Percentiles rank a stretch among this genome's conserved stretches.
Conservation (phyloP, 2,113 vertebrate genomes). For the Percopsis transmontana region DNA sequence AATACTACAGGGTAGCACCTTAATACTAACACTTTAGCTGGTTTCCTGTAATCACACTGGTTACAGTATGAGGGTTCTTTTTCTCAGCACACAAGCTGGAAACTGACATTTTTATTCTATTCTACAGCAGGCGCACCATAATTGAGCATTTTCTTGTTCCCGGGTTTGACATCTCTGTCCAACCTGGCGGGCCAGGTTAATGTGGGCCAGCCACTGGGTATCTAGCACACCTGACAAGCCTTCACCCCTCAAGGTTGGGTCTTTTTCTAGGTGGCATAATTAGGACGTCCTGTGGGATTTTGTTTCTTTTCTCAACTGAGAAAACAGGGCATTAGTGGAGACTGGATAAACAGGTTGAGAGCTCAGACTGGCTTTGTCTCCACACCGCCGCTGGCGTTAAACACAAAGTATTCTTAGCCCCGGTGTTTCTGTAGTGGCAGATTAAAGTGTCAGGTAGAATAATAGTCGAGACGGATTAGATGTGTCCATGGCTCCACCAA, state of each 20-base stretch:
- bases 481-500: background rate
- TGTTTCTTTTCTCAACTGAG: slow-evolving; percentile 53
- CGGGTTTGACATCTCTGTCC: slow-evolving; percentile 6
- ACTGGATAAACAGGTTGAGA: slow-evolving; percentile 68
- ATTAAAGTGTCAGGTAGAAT: slow-evolving; percentile 71
- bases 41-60: slow-evolving; percentile 33
- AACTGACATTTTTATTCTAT: background rate
- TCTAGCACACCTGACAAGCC: slow-evolving; percentile 42
- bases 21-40: background rate
- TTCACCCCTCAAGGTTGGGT: slow-evolving; percentile 28
- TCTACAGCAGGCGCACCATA: slow-evolving; percentile 7
- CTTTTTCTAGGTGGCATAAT: slow-evolving; percentile 50
- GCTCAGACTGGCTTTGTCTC: slow-evolving; percentile 64
- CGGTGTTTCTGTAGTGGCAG: slow-evolving; percentile 59
- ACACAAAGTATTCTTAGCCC: slow-evolving; percentile 59
- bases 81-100: background rate
- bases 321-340: slow-evolving; percentile 60
- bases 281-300: slow-evolving; percentile 62
- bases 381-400: slow-evolving; percentile 36
- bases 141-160: slow-evolving; percentile 9
- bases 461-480: slow-evolving; percentile 59
- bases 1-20: background rate
- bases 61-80: slow-evolving; percentile 1
- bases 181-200: slow-evolving; percentile 7
- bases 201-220: slow-evolving; percentile 13